Percentiles rank a stretch among this genome's conserved stretches.
Conservation (phyloP, 2,888 invertebrate species). For the Amorpha juglandis region DNA sequence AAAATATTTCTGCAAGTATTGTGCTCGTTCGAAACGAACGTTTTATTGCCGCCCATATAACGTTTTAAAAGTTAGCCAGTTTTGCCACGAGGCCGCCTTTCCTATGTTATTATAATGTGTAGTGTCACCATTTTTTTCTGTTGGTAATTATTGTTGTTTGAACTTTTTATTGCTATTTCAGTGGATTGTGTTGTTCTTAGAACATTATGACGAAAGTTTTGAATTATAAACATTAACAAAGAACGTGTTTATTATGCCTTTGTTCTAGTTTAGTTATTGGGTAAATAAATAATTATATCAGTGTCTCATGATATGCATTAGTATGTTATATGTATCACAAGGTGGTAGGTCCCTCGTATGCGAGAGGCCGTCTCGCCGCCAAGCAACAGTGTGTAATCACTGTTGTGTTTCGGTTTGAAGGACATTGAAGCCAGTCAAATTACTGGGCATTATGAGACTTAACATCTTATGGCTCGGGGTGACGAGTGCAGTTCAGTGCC, state of each 20-base stretch:
- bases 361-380: no score
- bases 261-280: neutral
- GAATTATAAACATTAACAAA: neutral
- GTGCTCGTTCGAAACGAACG: constrained; percentile 80
- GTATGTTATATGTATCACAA: no score
- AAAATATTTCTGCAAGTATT: constrained; percentile 84
- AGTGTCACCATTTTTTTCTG: constrained; percentile 59
- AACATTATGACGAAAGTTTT: constrained; percentile 29
- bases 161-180: constrained; percentile 62
- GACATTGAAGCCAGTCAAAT: no score
- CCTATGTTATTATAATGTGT: constrained; percentile 51
- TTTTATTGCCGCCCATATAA: constrained; percentile 83
- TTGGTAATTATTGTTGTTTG: constrained; percentile 78
- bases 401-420: no score
- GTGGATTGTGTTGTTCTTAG: constrained; percentile 56
- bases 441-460: no score
- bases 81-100: constrained; percentile 68
- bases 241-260: constrained; percentile 15
- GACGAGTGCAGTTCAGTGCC: no score
- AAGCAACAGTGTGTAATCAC: no score
- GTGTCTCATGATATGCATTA: neutral
- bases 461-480: no score
- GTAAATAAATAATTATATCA: constrained; percentile 8
- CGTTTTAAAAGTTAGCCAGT: constrained; percentile 83
- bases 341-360: no score